A percentile compares a stretch with the other conserved stretches of the same genome.
phyloP scores from a whole-genome alignment of 1,140 invertebrate genomes.

The Hylaeus volcanicus region DNA sequence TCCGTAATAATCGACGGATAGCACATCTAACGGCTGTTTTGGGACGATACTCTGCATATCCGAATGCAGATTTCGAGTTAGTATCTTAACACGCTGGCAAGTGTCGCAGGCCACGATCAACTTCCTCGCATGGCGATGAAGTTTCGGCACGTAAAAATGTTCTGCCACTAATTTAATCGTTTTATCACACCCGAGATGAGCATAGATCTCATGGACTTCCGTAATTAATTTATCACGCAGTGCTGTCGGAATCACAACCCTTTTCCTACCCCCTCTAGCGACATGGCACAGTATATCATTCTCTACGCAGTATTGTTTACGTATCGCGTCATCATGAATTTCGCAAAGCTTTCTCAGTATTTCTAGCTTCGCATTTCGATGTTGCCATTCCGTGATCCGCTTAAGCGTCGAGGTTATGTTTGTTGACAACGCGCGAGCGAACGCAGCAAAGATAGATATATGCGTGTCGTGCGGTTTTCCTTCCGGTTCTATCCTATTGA shows the following conservation, averaged over 20 bases:
- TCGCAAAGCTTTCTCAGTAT: background rate
- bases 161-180: background rate
- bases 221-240: background rate
- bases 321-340: background rate
- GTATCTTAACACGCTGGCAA: background rate
- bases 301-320: no score
- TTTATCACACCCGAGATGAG: background rate
- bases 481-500: background rate
- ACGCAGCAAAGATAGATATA: background rate
- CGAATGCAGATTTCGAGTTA: background rate
- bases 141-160: background rate
- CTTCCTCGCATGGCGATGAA: background rate
- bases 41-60: slow-evolving; percentile 4
- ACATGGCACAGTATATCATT: background rate
- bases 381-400: background rate
- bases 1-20: slow-evolving; percentile 41
- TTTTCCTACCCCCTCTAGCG: background rate
- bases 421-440: background rate
- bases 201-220: background rate
- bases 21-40: background rate
- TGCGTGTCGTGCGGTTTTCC: background rate
- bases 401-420: background rate
- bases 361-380: background rate
- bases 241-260: background rate
- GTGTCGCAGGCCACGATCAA: background rate